Percentiles rank a stretch among this genome's conserved stretches.
Evolutionary conservation across 2,888 invertebrate genomes (phyloP).

Genomic region (Dichetophora obliterata): DNA sequence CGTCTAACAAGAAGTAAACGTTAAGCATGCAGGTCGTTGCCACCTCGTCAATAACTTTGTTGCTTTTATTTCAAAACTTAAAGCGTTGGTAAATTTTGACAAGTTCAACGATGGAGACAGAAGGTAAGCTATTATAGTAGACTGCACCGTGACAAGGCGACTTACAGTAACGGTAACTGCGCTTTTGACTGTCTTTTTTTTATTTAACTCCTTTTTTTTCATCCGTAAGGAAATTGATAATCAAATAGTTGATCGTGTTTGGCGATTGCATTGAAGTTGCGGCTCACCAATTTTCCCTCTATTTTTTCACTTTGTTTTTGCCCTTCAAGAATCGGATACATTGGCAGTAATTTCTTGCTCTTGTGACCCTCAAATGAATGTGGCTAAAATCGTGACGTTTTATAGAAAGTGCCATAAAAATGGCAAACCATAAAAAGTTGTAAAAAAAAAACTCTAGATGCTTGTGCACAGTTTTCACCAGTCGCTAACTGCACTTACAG

Average conservation of each 20-base stretch:
- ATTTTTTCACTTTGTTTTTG: background rate
- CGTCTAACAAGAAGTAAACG: no score
- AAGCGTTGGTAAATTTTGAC: background rate
- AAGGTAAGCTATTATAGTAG: background rate
- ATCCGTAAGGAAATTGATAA: slow-evolving; percentile 27
- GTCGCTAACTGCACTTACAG: no score
- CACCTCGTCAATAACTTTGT: background rate
- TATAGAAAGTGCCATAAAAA: slow-evolving; percentile 1
- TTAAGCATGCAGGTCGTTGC: background rate
- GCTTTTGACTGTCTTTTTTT: background rate
- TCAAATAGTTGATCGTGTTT: slow-evolving; percentile 32
- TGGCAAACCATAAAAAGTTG: background rate
- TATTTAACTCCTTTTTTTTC: background rate
- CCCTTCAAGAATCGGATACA: no score
- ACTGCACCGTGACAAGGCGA: background rate
- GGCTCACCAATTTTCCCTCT: background rate
- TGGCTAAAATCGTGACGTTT: slow-evolving; percentile 26
- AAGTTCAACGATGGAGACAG: slow-evolving; percentile 4
- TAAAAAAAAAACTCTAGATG: background rate
- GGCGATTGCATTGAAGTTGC: background rate
- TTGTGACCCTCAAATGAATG: background rate
- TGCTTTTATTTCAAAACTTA: background rate
- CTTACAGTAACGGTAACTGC: background rate
- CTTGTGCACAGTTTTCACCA: background rate
- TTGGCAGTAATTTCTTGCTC: background rate